Base-by-base conservation (phyloP, 1,140 invertebrate species). In the Eumeta japonica region DNA sequence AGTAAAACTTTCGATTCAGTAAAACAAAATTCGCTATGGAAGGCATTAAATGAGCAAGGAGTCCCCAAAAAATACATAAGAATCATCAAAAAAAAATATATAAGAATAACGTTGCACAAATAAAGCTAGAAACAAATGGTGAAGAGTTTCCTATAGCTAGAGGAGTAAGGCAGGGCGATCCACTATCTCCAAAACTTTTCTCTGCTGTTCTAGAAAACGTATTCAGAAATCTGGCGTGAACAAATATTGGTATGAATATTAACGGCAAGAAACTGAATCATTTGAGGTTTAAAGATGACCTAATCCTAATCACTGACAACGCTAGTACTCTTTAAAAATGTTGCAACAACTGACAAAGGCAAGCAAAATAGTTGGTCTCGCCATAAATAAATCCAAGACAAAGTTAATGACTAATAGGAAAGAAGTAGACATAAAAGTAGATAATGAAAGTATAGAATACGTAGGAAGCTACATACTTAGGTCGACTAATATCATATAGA, bases 261-360 rank as follows among this genome's bases (percentile, higher is more conserved):
- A 44, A 57, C 28, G 49, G 49, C 29, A 16, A 11, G 27, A 16
- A 41, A 16, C 19, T 59, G n/a, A 52, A 44, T 17, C 46, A 55
- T 17, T 37, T 58, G 17, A 45, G 52, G 37, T 61, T 61, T 16
- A 53, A 50, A 1, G 50, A 60, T 30, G 54, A 58, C 30, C 19
- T 52, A 2, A 41, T 58, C 10, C 35, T 58, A 29, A 29, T 50
- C 5, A 44, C 45, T 13, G 39, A 39, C n/a, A 13, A 41, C 18
- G 39, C 44, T n/a, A 24, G 2, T 37, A 11, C 14, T 17, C 16
- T 43, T 10, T 35, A 45, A 28, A 2, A 3, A 51, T 51, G 42
- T 32, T 48, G 37, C 37, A 0, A n/a, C n/a, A n/a, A n/a, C n/a
- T n/a, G n/a, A n/a, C n/a, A n/a, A n/a, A n/a, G n/a, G n/a, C n/a